These are phyloP conservation scores for Glossosoma conforme DNA, from an alignment of 1,140 invertebrate genomes.

Conservation along the genomic window DNA sequence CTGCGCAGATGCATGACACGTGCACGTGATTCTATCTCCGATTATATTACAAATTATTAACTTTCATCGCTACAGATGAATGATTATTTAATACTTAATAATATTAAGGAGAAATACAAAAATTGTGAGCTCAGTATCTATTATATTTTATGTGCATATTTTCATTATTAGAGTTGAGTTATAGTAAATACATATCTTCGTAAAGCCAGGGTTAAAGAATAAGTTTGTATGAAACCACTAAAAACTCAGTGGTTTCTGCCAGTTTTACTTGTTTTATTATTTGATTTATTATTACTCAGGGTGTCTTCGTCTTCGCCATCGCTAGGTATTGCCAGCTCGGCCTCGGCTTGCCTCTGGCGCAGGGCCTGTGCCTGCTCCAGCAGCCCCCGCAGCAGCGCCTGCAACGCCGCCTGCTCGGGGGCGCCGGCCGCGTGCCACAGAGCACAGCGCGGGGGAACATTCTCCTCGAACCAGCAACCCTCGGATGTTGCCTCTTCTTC, in stretches of 20 bases:
- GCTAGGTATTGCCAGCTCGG: constrained; percentile 20
- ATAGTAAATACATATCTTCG: not conserved
- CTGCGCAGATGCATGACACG: too few species aligned
- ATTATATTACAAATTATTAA: too few species aligned
- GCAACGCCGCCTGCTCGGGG: not conserved
- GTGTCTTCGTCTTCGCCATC: constrained; percentile 19
- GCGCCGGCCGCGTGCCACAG: constrained; percentile 16
- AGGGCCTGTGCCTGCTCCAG: constrained; percentile 16
- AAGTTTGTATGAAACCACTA: not conserved
- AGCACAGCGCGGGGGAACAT: constrained; percentile 20
- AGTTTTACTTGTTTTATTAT: not conserved
- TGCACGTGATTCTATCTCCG: too few species aligned
- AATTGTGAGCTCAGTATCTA: not conserved
- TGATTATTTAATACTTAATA: too few species aligned
- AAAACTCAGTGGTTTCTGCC: not conserved
- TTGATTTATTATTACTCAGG: not conserved
- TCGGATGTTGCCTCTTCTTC: constrained; percentile 11
- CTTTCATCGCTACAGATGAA: too few species aligned
- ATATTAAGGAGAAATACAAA: too few species aligned
- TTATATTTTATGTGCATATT: not conserved
- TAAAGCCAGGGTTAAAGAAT: not conserved
- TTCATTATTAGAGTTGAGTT: not conserved
- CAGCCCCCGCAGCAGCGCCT: constrained; percentile 5
- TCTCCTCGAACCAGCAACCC: constrained; percentile 23
- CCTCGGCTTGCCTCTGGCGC: constrained; percentile 4